Evolutionary conservation across 2,888 invertebrate genomes (phyloP).

Genomic region (Fabriciana adippe): DNA sequence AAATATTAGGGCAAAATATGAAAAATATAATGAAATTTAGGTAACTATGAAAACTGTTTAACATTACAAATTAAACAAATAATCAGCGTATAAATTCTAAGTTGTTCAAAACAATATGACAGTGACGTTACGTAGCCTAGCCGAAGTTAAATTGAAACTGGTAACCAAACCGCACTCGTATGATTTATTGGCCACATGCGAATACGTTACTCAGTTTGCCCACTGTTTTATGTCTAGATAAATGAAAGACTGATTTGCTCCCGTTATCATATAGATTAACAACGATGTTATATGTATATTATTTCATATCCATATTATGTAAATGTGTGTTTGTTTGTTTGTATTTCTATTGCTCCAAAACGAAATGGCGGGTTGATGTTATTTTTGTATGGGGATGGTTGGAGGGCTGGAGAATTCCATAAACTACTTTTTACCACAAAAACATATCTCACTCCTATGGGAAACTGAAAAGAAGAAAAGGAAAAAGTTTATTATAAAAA

Average conservation of each 20-base stretch:
- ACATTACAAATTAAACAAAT: slow-evolving; percentile 27
- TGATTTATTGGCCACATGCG: slow-evolving; percentile 75
- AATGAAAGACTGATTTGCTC: slow-evolving; percentile 40
- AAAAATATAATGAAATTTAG: too few species aligned
- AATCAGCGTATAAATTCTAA: slow-evolving; percentile 27
- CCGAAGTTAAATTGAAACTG: slow-evolving; percentile 79
- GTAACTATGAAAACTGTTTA: neutral
- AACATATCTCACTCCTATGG: too few species aligned
- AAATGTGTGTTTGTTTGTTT: neutral
- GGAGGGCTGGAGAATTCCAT: too few species aligned
- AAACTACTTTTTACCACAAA: too few species aligned
- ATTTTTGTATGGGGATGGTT: too few species aligned
- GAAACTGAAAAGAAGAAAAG: too few species aligned
- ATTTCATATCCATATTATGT: neutral
- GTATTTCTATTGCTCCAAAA: too few species aligned
- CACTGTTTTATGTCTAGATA: slow-evolving; percentile 48
- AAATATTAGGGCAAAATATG: too few species aligned
- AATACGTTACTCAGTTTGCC: slow-evolving; percentile 52
- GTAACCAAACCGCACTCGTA: slow-evolving; percentile 68
- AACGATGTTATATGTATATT: neutral
- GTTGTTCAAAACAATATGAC: slow-evolving; percentile 33
- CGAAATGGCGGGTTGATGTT: too few species aligned
- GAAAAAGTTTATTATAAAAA: too few species aligned
- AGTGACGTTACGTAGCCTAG: slow-evolving; percentile 48
- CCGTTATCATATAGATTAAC: neutral